Base-by-base conservation (phyloP, 2,113 vertebrate genomes). In the Cyprinodon variegatus region DNA sequence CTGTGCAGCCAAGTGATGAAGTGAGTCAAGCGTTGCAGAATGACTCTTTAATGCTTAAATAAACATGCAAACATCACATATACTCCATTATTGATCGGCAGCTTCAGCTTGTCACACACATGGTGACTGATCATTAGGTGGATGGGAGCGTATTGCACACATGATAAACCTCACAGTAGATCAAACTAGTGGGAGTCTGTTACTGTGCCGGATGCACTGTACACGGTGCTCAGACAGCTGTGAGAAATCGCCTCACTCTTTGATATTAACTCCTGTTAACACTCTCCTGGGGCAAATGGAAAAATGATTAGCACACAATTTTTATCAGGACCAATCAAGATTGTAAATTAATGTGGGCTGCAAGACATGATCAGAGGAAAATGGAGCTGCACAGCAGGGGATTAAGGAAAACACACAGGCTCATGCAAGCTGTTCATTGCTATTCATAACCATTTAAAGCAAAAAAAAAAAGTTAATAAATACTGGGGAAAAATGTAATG, bases 71-170 rank as follows among this genome's bases (percentile, higher is more conserved):
- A 76, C 53, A 43, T 65, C n/a, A 81, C 67, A 59, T 59, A 72
- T 77, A 45, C 43, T 69, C 13, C 1, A 3, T 37, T 61, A 90
- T 86, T 79, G 90, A 90, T 85, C 72, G 20, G 78, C 62, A 72
- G 87, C 82, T 85, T 82, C 50, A 69, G 69, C 62, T 63, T 68
- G 82, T 86, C 77, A 37, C 39, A 59, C 63, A 20, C 12, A 12
- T 29, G 29, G 64, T 40, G 83, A 86, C 72, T 29, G 78, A 85
- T 68, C 0, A 65, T 46, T 10, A 40, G 45, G 39, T 59, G n/a
- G 61, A 20, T 72, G 62, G 22, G 66, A 62, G 63, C n/a, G 68
- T 8, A 50, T 64, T 69, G 59, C 22, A 22, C 53, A 0, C 22
- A 70, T 57, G 40, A 41, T 7, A 43, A 4, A 53, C 57, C 63